Percentiles rank a stretch among this genome's conserved stretches.
phyloP scores from a whole-genome alignment of 2,113 vertebrate genomes.

The Odontesthes bonariensis region DNA sequence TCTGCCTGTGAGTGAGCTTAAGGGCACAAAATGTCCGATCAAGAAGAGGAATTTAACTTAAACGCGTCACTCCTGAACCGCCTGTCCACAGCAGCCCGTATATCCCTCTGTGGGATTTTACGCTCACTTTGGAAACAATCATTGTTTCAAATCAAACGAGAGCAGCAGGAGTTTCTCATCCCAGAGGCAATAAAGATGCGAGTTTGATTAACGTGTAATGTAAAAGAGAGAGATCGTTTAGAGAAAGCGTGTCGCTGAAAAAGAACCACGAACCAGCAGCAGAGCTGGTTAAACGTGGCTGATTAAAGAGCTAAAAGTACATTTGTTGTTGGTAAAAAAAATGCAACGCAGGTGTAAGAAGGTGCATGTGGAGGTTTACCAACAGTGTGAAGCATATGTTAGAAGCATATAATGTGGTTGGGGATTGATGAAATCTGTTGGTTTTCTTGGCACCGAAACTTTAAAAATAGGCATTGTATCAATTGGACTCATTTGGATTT shows the following conservation, averaged over 20 bases:
- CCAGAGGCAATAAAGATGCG: slow-evolving; percentile 23
- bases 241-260: neutral
- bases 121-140: slow-evolving; percentile 44
- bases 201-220: slow-evolving; percentile 46
- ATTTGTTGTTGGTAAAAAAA: no score
- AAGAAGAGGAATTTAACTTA: neutral
- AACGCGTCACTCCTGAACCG: slow-evolving; percentile 32
- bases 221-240: slow-evolving; percentile 11
- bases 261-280: neutral
- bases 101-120: slow-evolving; percentile 60
- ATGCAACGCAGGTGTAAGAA: no score
- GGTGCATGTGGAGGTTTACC: no score
- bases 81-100: slow-evolving; percentile 37
- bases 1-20: slow-evolving; percentile 16
- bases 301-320: neutral
- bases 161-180: slow-evolving; percentile 50
- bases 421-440: no score
- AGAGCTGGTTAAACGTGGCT: neutral
- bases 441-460: no score
- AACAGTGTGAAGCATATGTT: no score
- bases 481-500: no score
- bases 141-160: slow-evolving; percentile 64
- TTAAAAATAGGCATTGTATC: no score
- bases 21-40: neutral
- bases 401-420: no score